These are phyloP conservation scores for Lasiurus cinereus DNA, from an alignment of 2,113 vertebrate species.

Conservation along the genomic window DNA sequence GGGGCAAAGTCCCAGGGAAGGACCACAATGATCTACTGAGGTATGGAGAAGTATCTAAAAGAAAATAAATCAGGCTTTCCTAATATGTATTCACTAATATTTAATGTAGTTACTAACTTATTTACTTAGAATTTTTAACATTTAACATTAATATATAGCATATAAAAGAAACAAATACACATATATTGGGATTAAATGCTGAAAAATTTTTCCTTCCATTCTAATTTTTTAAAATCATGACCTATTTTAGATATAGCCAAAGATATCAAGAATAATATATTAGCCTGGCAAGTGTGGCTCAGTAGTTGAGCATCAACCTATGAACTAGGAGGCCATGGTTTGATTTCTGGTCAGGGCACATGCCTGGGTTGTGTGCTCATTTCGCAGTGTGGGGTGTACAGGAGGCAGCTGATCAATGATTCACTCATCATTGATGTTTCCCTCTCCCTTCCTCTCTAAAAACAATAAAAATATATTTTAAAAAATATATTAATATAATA, in stretches of 20 bases:
- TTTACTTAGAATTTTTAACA: conserved; percentile 28
- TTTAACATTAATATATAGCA: neutral
- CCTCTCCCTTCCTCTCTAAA: too few relatives aligned
- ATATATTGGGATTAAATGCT: neutral
- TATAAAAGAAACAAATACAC: neutral
- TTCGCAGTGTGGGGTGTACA: too few relatives aligned
- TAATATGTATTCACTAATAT: neutral
- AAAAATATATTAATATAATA: too few relatives aligned
- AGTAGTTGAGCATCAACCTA: too few relatives aligned
- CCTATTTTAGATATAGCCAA: conserved; percentile 2
- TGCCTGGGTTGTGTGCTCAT: too few relatives aligned
- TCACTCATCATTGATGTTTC: too few relatives aligned
- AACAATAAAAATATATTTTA: too few relatives aligned
- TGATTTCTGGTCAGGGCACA: too few relatives aligned
- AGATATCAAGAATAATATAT: neutral
- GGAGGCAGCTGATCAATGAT: too few relatives aligned
- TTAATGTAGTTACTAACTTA: neutral
- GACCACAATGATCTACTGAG: neutral
- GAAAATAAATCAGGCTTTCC: neutral
- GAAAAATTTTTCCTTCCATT: neutral
- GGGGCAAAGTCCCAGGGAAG: neutral
- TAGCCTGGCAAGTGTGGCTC: neutral
- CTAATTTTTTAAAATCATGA: neutral
- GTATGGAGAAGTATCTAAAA: neutral
- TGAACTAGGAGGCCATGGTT: too few relatives aligned